Percentiles rank a stretch among this genome's conserved stretches.
These are phyloP conservation scores for Zaprionus nigranus DNA, from an alignment of 1,140 invertebrate species.

Conservation along the genomic window DNA sequence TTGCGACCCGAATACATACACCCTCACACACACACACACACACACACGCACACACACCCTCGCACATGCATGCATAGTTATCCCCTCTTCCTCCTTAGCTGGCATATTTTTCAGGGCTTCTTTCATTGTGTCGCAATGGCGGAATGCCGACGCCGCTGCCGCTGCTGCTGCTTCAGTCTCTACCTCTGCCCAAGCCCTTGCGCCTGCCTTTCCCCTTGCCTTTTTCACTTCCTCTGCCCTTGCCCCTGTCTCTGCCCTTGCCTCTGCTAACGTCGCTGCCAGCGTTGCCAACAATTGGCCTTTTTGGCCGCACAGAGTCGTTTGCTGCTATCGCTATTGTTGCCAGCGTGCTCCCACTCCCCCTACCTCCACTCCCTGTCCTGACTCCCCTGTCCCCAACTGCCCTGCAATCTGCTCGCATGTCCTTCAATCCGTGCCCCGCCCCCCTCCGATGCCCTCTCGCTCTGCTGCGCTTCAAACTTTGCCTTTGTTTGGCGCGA, in stretches of 20 bases:
- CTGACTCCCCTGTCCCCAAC: too few relatives aligned
- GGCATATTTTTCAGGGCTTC: constrained; percentile 76
- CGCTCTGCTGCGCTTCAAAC: constrained; percentile 1
- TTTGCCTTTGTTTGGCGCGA: constrained; percentile 66
- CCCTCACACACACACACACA: not conserved
- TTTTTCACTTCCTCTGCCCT: not conserved
- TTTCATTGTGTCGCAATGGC: constrained; percentile 43
- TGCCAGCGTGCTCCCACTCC: not conserved
- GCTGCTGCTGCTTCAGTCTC: constrained; percentile 22
- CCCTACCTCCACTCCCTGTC: not conserved
- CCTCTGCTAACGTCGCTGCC: constrained; percentile 9
- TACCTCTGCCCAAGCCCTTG: not conserved
- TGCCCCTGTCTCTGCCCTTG: not conserved
- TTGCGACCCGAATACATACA: constrained; percentile 7
- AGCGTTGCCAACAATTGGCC: constrained; percentile 58
- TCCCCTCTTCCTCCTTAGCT: constrained; percentile 9
- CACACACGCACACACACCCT: not conserved
- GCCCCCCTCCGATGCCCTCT: not conserved
- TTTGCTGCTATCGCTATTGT: constrained; percentile 8
- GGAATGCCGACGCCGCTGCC: not conserved
- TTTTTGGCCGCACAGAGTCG: constrained; percentile 43
- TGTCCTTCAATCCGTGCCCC: not conserved
- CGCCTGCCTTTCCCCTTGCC: constrained; percentile 11
- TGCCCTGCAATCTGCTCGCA: constrained; percentile 1
- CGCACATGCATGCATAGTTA: constrained; percentile 12